A percentile compares a stretch with the other conserved stretches of the same genome.
These are phyloP conservation scores for Ormyrus pomaceus DNA, from an alignment of 2,888 invertebrate genomes.

Conservation along the genomic window DNA sequence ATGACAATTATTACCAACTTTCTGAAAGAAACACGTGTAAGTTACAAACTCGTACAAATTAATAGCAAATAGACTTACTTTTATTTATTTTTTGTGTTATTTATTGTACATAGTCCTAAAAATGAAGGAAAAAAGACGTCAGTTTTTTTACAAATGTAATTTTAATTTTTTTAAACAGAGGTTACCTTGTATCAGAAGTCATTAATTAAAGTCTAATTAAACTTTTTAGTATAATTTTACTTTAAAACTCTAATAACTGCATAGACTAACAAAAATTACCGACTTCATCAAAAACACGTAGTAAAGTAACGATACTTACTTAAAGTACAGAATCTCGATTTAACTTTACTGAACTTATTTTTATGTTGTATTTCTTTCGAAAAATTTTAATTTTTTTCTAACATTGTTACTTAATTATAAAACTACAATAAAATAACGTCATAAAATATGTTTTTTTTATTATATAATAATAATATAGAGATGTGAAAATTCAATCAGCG, in stretches of 20 bases:
- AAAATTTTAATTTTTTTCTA: background rate
- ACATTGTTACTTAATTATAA: background rate
- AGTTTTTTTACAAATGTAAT: background rate
- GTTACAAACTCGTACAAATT: too few relatives aligned
- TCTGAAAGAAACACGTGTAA: too few relatives aligned
- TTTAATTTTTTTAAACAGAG: background rate
- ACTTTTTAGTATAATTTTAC: conserved; percentile 11
- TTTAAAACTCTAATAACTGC: conserved; percentile 12
- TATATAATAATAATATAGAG: too few relatives aligned
- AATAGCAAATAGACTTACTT: too few relatives aligned
- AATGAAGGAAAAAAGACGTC: background rate
- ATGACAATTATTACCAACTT: too few relatives aligned
- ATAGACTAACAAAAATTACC: background rate
- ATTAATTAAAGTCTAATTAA: conserved; percentile 12
- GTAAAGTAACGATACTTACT: conserved; percentile 12
- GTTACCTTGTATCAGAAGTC: background rate
- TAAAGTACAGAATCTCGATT: background rate
- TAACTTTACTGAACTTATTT: background rate
- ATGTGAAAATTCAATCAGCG: too few relatives aligned
- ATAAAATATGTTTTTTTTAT: too few relatives aligned
- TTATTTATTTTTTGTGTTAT: too few relatives aligned
- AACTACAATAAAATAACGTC: background rate
- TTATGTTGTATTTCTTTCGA: background rate
- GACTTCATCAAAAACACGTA: conserved; percentile 12
- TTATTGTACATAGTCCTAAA: background rate